These are phyloP conservation scores for Stegastes partitus DNA, from an alignment of 2,113 vertebrate genomes.

Conservation along the genomic window DNA sequence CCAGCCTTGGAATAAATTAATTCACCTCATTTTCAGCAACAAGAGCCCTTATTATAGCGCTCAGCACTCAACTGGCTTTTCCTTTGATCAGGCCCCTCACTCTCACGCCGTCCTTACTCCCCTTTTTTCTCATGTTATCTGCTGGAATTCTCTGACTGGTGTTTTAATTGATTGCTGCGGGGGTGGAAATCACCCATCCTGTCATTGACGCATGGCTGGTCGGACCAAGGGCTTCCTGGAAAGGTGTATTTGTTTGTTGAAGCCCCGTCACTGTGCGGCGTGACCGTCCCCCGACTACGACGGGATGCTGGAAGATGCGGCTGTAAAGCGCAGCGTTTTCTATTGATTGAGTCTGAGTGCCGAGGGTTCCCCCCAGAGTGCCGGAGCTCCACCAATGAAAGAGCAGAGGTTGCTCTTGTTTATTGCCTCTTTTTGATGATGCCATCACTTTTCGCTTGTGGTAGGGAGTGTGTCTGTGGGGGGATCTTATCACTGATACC, in stretches of 20 bases:
- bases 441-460: slow-evolving; percentile 66
- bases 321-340: slow-evolving; percentile 56
- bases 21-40: slow-evolving; percentile 41
- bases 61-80: slow-evolving; percentile 25
- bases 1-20: slow-evolving; percentile 58
- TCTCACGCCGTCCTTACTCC: background rate
- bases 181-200: slow-evolving; percentile 54
- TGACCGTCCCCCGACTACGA: slow-evolving; percentile 16
- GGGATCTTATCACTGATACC: slow-evolving; percentile 62
- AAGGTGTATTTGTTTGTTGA: slow-evolving; percentile 50
- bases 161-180: slow-evolving; percentile 73
- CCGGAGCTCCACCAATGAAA: slow-evolving; percentile 57
- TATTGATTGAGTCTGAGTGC: slow-evolving; percentile 73
- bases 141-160: slow-evolving; percentile 43
- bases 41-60: slow-evolving; percentile 33
- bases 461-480: slow-evolving; percentile 45
- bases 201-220: slow-evolving; percentile 56
- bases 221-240: slow-evolving; percentile 41
- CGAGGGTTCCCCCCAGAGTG: slow-evolving; percentile 56
- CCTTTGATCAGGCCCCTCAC: slow-evolving; percentile 58
- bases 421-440: slow-evolving; percentile 74
- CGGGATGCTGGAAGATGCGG: slow-evolving; percentile 33
- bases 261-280: slow-evolving; percentile 15
- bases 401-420: slow-evolving; percentile 61
- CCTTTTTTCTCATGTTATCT: slow-evolving; percentile 19